Conservation (phyloP, 2,113 vertebrate genomes). For the Microcebus griseorufus region DNA sequence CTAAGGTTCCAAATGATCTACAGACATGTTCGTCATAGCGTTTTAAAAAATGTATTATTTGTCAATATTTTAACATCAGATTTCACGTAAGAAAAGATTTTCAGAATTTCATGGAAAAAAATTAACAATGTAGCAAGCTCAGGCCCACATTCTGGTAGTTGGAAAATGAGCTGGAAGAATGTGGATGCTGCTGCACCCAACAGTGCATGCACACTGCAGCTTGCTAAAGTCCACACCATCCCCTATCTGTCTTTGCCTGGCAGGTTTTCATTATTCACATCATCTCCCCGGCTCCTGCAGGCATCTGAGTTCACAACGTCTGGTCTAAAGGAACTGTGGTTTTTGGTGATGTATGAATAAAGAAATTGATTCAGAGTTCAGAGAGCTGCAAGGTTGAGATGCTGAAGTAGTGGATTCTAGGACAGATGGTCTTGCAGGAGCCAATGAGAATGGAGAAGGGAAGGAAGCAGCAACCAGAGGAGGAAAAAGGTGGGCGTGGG, state of each 20-base stretch:
- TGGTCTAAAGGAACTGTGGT: neutral
- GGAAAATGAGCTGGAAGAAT: neutral
- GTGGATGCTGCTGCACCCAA: neutral
- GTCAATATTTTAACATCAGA: neutral
- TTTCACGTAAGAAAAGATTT: neutral
- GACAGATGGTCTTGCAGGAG: neutral
- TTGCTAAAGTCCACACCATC: neutral
- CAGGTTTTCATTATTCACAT: neutral
- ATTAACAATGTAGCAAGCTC: neutral
- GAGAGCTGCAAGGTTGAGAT: neutral
- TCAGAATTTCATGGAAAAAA: neutral
- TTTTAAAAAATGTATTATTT: neutral
- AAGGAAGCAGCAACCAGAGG: neutral
- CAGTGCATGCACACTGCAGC: neutral
- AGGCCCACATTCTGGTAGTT: neutral
- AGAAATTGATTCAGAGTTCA: neutral
- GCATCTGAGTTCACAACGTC: neutral
- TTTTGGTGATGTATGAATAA: neutral
- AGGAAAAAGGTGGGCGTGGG: fast-evolving
- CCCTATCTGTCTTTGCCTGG: neutral
- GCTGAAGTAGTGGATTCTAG: neutral
- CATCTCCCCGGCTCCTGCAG: neutral
- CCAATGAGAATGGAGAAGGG: neutral
- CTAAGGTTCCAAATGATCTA: neutral
- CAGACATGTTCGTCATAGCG: neutral